Percentiles rank a stretch among this genome's conserved stretches.
Conservation (phyloP, 2,797 vertebrate genomes). For the Oreortyx pictus region DNA sequence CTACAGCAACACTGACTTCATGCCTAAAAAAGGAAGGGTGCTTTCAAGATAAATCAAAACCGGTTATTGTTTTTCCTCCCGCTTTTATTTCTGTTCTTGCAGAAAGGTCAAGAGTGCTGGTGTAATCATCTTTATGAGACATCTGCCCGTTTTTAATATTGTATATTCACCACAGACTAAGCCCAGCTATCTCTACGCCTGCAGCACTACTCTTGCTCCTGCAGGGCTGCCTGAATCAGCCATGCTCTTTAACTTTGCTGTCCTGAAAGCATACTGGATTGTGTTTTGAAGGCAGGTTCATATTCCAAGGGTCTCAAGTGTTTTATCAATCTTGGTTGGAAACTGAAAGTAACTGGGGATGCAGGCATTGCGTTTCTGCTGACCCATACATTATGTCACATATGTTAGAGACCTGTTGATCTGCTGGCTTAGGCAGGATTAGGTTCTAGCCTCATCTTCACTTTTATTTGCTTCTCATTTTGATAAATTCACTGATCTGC, state of each 20-base stretch:
- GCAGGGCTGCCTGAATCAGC: slow-evolving; percentile 21
- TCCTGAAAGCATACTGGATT: not conserved
- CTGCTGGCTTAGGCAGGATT: not conserved
- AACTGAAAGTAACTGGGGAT: not conserved
- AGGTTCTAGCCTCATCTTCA: not conserved
- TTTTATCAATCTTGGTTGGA: slow-evolving; percentile 4
- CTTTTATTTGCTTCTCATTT: not conserved
- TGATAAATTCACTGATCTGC: not conserved
- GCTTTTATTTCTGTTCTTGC: slow-evolving; percentile 42
- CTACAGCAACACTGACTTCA: not conserved
- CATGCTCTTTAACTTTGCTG: slow-evolving; percentile 47
- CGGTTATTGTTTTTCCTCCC: slow-evolving; percentile 5
- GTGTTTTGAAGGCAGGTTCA: slow-evolving; percentile 34
- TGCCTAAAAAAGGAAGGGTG: not conserved
- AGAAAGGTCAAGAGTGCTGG: slow-evolving; percentile 48
- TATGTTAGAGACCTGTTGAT: not conserved
- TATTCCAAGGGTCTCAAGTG: slow-evolving; percentile 1
- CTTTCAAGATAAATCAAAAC: slow-evolving; percentile 36
- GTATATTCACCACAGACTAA: slow-evolving; percentile 31
- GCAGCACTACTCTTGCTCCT: slow-evolving; percentile 14
- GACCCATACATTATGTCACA: not conserved
- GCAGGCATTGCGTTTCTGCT: not conserved
- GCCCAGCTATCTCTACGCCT: slow-evolving; percentile 4
- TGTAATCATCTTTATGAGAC: slow-evolving; percentile 15
- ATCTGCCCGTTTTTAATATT: slow-evolving; percentile 29